These are phyloP conservation scores for Brenthis daphne DNA, from an alignment of 2,888 invertebrate genomes.

Conservation along the genomic window DNA sequence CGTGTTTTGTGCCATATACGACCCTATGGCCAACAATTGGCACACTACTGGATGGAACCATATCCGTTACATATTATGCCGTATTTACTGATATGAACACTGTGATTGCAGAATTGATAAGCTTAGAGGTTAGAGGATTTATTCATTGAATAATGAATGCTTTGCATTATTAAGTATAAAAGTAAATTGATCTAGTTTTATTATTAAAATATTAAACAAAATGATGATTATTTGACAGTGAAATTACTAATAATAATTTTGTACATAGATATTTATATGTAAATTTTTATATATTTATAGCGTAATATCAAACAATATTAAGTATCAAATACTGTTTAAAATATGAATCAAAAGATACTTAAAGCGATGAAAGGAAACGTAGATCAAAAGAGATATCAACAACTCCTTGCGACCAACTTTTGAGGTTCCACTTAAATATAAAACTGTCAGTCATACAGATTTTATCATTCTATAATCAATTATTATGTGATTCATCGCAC, in stretches of 20 bases:
- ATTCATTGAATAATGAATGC: not conserved
- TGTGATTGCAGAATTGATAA: slow-evolving; percentile 26
- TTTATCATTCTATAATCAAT: not conserved
- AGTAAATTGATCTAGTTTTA: too few species aligned
- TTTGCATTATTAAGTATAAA: not conserved
- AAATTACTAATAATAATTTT: too few species aligned
- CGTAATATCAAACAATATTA: slow-evolving; percentile 8
- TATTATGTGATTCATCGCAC: slow-evolving; percentile 3
- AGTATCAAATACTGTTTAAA: not conserved
- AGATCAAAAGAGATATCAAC: slow-evolving; percentile 16
- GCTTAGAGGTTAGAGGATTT: slow-evolving; percentile 7
- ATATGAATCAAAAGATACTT: slow-evolving; percentile 12
- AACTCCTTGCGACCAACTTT: slow-evolving; percentile 9
- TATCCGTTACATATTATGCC: slow-evolving; percentile 28
- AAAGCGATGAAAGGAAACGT: slow-evolving; percentile 12
- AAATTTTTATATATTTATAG: not conserved
- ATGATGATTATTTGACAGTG: too few species aligned
- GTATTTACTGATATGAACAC: slow-evolving; percentile 15
- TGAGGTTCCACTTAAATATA: slow-evolving; percentile 6
- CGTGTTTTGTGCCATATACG: slow-evolving; percentile 39
- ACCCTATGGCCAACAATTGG: slow-evolving; percentile 22
- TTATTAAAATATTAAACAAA: too few species aligned
- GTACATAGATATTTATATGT: too few species aligned
- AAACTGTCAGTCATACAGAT: slow-evolving; percentile 11
- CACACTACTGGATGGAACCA: slow-evolving; percentile 27